Evolutionary conservation across 2,113 vertebrate species (phyloP).

Genomic region (Haemorhous mexicanus): DNA sequence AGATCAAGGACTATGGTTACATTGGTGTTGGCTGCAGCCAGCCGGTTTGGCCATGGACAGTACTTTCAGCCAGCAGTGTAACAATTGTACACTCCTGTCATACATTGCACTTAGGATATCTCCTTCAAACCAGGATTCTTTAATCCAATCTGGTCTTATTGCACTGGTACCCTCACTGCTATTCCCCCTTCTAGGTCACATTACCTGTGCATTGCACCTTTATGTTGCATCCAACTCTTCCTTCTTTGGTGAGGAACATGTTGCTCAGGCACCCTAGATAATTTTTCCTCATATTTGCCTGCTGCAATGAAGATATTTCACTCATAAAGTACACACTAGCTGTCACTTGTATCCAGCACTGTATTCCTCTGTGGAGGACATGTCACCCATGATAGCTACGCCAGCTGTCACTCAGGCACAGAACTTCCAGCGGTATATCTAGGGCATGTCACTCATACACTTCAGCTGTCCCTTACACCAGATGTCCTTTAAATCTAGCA

Average conservation of each 20-base stretch:
- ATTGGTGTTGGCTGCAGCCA: neutral
- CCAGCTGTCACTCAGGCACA: slow-evolving; percentile 63
- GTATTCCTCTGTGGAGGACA: slow-evolving; percentile 56
- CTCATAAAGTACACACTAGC: slow-evolving; percentile 49
- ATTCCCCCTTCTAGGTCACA: neutral
- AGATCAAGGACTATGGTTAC: neutral
- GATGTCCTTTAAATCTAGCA: slow-evolving; percentile 60
- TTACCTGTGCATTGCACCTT: neutral
- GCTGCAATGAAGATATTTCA: slow-evolving; percentile 41
- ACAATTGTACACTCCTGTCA: neutral
- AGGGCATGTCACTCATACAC: slow-evolving; percentile 62
- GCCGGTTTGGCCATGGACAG: neutral
- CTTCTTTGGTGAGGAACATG: slow-evolving; percentile 39
- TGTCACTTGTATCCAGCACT: slow-evolving; percentile 57
- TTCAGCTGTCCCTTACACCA: slow-evolving; percentile 66
- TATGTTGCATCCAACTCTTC: neutral
- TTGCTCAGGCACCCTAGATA: neutral
- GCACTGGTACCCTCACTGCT: neutral
- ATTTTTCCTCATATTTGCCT: slow-evolving; percentile 44
- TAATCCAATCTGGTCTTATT: neutral
- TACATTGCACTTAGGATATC: neutral
- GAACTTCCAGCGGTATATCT: slow-evolving; percentile 47
- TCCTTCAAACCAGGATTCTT: neutral
- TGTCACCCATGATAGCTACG: slow-evolving; percentile 62
- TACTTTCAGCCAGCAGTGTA: neutral